Conservation (phyloP, 2,888 invertebrate genomes). For the Melieria crassipennis region DNA sequence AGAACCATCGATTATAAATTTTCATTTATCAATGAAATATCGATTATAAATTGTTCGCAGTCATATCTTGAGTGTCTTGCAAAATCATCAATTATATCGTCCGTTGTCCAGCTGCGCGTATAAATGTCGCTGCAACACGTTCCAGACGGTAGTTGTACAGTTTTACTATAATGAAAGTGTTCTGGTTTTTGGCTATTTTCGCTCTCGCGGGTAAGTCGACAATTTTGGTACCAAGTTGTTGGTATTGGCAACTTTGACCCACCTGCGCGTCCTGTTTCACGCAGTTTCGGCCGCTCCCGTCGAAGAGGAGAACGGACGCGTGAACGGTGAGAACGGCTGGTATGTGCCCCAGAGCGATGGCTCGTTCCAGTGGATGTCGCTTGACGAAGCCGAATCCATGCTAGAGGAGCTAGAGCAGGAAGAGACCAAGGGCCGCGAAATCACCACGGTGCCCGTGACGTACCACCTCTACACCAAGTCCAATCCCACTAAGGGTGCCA, state of each 20-base stretch:
- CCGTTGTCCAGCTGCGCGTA: too few species aligned
- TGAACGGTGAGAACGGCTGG: constrained; percentile 46
- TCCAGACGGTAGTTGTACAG: too few species aligned
- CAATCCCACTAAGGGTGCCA: constrained; percentile 49
- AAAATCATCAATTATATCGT: too few species aligned
- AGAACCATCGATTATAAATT: too few species aligned
- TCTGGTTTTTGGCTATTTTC: constrained; percentile 21
- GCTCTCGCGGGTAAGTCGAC: constrained; percentile 32
- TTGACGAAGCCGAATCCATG: constrained; percentile 31
- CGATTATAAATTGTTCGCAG: too few species aligned
- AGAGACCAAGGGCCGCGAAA: neutral
- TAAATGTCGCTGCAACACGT: too few species aligned
- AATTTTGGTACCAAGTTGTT: neutral
- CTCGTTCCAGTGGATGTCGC: constrained; percentile 39
- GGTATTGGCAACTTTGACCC: neutral
- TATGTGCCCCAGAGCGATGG: constrained; percentile 42
- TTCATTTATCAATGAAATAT: too few species aligned
- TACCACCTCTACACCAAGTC: constrained; percentile 53
- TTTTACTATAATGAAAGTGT: constrained; percentile 23
- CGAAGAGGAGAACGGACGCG: constrained; percentile 31
- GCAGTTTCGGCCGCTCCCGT: constrained; percentile 15
- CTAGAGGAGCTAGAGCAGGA: neutral
- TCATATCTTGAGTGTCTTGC: too few species aligned
- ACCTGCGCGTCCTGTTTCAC: neutral
- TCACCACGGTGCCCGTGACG: constrained; percentile 19